A percentile compares a stretch with the other conserved stretches of the same genome.
phyloP scores from a whole-genome alignment of 37 sponge, comb jelly and placozoan genomes.

The Oscarella lobularis region DNA sequence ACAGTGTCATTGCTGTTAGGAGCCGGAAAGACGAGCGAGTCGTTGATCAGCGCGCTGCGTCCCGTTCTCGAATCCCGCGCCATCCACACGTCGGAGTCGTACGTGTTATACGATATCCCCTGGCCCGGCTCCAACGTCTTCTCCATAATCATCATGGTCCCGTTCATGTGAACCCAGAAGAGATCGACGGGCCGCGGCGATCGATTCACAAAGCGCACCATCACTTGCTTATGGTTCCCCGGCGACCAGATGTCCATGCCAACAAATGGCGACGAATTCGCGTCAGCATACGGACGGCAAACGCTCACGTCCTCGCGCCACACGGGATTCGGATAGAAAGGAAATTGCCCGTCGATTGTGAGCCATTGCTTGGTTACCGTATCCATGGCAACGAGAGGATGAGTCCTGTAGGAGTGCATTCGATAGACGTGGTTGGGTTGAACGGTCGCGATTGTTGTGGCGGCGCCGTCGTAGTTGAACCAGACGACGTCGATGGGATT shows the following conservation, averaged over 20 bases:
- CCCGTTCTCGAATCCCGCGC: neutral
- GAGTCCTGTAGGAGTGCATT: neutral
- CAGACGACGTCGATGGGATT: neutral
- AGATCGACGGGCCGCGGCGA: neutral
- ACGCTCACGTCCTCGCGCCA: neutral
- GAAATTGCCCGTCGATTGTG: neutral
- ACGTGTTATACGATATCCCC: neutral
- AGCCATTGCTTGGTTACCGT: neutral
- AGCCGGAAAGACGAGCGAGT: neutral
- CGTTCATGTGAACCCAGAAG: neutral
- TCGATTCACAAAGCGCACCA: neutral
- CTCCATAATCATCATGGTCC: neutral
- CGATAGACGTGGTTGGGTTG: neutral
- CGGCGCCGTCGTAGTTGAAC: neutral
- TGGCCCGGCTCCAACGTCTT: neutral
- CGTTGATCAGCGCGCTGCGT: neutral
- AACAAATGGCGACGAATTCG: neutral
- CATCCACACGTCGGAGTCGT: neutral
- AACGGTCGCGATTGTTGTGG: neutral
- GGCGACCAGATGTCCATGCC: neutral
- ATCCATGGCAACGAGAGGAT: neutral
- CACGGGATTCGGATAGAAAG: neutral
- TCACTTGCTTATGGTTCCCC: no score
- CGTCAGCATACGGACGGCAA: neutral
- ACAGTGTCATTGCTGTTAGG: neutral